phyloP scores from a whole-genome alignment of 2,113 vertebrate species.

The Corythoichthys intestinalis region DNA sequence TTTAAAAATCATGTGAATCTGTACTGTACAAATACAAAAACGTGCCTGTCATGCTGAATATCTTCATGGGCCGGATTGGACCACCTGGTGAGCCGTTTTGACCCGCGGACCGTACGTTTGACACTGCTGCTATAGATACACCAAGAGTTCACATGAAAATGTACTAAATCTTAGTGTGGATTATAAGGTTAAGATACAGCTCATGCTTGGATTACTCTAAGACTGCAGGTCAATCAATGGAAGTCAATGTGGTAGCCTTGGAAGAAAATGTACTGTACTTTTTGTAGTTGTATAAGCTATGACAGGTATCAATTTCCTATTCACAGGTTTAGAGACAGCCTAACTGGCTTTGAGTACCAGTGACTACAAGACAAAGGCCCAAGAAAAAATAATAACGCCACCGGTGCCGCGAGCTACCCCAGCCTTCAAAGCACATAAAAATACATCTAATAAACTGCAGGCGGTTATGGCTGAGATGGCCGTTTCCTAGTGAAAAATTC shows the following conservation, averaged over 20 bases:
- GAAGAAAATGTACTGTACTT: slow-evolving; percentile 8
- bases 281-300: neutral
- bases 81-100: too few relatives aligned
- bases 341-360: slow-evolving; percentile 53
- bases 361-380: slow-evolving; percentile 30
- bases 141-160: neutral
- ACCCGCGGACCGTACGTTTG: too few relatives aligned
- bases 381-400: slow-evolving; percentile 25
- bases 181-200: neutral
- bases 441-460: slow-evolving; percentile 57
- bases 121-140: neutral
- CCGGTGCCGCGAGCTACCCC: slow-evolving; percentile 45
- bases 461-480: slow-evolving; percentile 48
- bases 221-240: neutral
- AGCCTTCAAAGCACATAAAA: slow-evolving; percentile 55
- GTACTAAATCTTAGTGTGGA: neutral
- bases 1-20: too few relatives aligned
- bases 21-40: too few relatives aligned
- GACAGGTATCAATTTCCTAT: neutral
- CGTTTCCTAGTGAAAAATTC: slow-evolving; percentile 39
- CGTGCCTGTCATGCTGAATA: too few relatives aligned
- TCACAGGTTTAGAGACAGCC: slow-evolving; percentile 25
- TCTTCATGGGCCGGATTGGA: too few relatives aligned
- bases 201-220: neutral
- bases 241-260: neutral